Evolutionary conservation across 2,113 vertebrate species (phyloP).

Genomic region (human (Homo sapiens)): DNA sequence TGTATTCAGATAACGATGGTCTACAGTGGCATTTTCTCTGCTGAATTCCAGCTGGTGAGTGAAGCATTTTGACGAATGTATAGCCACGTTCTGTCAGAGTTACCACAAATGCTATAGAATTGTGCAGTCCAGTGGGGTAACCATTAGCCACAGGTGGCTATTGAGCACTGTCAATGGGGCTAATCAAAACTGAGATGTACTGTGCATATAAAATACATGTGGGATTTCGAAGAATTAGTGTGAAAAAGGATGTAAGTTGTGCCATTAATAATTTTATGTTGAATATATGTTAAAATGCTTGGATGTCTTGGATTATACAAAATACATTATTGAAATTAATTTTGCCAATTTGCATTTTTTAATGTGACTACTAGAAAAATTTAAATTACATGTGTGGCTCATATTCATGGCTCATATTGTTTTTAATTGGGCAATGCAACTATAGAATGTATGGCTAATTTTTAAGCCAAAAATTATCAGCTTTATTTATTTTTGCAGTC

Average conservation of each 20-base stretch:
- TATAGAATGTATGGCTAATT: background rate
- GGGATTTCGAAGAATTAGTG: background rate
- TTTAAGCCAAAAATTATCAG: background rate
- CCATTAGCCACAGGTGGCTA: background rate
- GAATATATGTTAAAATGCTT: background rate
- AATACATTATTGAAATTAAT: background rate
- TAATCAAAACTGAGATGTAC: background rate
- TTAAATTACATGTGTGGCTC: background rate
- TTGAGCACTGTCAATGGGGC: too few species aligned
- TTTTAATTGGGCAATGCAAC: background rate
- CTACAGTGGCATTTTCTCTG: background rate
- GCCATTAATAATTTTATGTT: background rate
- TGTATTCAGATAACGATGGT: background rate
- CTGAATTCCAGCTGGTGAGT: background rate
- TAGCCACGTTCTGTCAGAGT: background rate
- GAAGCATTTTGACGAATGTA: background rate
- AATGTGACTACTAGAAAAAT: background rate
- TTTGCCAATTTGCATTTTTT: background rate
- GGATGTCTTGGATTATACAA: background rate
- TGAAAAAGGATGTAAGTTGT: background rate
- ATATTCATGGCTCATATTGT: background rate
- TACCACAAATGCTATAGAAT: background rate
- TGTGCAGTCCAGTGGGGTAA: rapidly evolving
- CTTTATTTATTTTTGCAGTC: background rate
- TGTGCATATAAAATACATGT: rapidly evolving